Conservation (phyloP, 1,140 invertebrate species). For the Aleiodes sp. region DNA sequence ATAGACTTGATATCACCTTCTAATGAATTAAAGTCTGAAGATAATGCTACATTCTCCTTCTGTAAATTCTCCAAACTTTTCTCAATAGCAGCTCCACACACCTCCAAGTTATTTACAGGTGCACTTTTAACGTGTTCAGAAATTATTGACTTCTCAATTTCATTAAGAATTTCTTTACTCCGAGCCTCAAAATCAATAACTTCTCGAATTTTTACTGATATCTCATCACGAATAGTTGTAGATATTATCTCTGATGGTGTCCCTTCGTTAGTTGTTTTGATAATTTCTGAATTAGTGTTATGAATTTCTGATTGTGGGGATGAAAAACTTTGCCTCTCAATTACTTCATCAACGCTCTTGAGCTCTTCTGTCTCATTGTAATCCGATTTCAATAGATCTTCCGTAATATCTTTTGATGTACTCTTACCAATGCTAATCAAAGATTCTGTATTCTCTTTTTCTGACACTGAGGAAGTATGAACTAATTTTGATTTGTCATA, state of each 20-base stretch:
- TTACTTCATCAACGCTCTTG: too few relatives aligned
- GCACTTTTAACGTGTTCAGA: constrained; percentile 47
- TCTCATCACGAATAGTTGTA: constrained; percentile 35
- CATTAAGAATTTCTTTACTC: constrained; percentile 57
- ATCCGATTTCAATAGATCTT: constrained; percentile 45
- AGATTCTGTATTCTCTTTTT: too few relatives aligned
- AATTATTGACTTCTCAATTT: constrained; percentile 58
- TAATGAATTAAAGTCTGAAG: constrained; percentile 45
- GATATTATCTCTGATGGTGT: background rate
- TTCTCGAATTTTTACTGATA: constrained; percentile 40
- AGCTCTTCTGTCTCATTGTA: constrained; percentile 20
- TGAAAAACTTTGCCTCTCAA: too few relatives aligned
- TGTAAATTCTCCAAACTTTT: constrained; percentile 47
- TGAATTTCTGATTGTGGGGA: too few relatives aligned
- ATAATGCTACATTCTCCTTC: constrained; percentile 47
- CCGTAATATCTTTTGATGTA: constrained; percentile 54
- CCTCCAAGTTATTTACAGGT: constrained; percentile 42
- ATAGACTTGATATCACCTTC: constrained; percentile 50
- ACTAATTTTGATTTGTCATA: constrained; percentile 39
- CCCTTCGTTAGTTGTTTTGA: background rate
- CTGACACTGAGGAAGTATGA: background rate
- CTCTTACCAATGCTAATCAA: constrained; percentile 37
- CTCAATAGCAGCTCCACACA: constrained; percentile 44
- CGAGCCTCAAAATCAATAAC: constrained; percentile 56
- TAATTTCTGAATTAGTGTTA: background rate